Conservation (phyloP, 2,113 vertebrate genomes). For the Paralichthys olivaceus region DNA sequence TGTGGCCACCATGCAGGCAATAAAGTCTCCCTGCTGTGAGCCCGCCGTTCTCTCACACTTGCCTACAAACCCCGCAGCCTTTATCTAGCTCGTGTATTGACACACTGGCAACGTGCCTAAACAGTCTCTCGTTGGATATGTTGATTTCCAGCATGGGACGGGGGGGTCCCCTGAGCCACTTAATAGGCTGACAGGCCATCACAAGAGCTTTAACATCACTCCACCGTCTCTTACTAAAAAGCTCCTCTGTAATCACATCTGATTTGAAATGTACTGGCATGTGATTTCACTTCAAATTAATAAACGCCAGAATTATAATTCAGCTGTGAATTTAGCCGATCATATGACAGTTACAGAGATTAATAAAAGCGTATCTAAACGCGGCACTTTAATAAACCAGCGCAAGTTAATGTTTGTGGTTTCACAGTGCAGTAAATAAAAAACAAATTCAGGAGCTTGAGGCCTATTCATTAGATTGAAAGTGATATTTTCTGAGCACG, state of each 20-base stretch:
- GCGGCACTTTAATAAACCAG: neutral
- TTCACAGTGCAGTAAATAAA: neutral
- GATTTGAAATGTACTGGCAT: neutral
- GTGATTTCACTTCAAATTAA: neutral
- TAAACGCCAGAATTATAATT: neutral
- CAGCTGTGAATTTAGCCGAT: neutral
- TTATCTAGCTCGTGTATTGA: slow-evolving; percentile 39
- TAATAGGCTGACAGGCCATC: neutral
- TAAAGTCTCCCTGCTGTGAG: slow-evolving; percentile 58
- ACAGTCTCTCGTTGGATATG: slow-evolving; percentile 13
- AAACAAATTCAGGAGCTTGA: neutral
- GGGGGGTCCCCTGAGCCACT: neutral
- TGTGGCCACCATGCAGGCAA: slow-evolving; percentile 58
- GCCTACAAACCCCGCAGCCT: slow-evolving; percentile 48
- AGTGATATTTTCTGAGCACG: slow-evolving; percentile 11
- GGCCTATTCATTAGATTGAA: slow-evolving; percentile 6
- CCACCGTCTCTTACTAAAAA: neutral
- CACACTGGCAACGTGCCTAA: slow-evolving; percentile 27
- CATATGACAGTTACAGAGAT: neutral
- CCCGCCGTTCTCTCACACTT: slow-evolving; percentile 52
- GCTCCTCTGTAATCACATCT: neutral
- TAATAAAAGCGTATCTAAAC: neutral
- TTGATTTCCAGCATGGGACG: slow-evolving; percentile 25
- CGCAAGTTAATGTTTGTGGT: slow-evolving; percentile 2
- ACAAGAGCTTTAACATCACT: neutral